These are phyloP conservation scores for Otus sunia DNA, from an alignment of 2,113 vertebrate species.

Conservation along the genomic window DNA sequence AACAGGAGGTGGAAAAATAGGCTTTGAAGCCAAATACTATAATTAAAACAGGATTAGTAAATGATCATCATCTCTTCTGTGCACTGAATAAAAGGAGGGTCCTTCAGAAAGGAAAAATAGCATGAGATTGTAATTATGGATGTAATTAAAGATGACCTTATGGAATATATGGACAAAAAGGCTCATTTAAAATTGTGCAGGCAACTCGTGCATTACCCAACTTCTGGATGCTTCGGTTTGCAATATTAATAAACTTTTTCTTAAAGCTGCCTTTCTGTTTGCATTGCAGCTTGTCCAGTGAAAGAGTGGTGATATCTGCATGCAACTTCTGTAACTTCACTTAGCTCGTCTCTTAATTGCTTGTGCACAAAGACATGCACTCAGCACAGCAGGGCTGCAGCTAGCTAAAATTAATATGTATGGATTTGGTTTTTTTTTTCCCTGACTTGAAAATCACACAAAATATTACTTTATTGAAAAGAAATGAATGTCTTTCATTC, in stretches of 20 bases:
- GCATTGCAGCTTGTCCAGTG: background rate
- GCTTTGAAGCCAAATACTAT: background rate
- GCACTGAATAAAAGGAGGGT: background rate
- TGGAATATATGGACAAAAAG: background rate
- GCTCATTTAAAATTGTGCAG: background rate
- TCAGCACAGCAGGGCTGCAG: background rate
- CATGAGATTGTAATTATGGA: background rate
- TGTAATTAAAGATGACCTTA: background rate
- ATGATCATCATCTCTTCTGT: background rate
- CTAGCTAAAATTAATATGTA: background rate
- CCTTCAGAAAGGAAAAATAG: background rate
- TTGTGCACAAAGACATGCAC: background rate
- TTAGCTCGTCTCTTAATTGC: background rate
- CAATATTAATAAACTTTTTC: background rate
- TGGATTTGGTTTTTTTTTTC: background rate
- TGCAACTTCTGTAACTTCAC: background rate
- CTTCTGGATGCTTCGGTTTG: background rate
- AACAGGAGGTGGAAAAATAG: background rate
- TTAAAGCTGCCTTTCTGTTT: background rate
- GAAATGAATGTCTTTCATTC: background rate
- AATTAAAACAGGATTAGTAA: background rate
- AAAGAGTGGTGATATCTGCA: background rate
- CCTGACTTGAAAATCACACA: background rate
- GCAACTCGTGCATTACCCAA: background rate
- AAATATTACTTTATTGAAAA: background rate